A percentile compares a stretch with the other conserved stretches of the same genome.
These are phyloP conservation scores for Macrotis lagotis DNA, from an alignment of 2,113 vertebrate species.

Conservation along the genomic window DNA sequence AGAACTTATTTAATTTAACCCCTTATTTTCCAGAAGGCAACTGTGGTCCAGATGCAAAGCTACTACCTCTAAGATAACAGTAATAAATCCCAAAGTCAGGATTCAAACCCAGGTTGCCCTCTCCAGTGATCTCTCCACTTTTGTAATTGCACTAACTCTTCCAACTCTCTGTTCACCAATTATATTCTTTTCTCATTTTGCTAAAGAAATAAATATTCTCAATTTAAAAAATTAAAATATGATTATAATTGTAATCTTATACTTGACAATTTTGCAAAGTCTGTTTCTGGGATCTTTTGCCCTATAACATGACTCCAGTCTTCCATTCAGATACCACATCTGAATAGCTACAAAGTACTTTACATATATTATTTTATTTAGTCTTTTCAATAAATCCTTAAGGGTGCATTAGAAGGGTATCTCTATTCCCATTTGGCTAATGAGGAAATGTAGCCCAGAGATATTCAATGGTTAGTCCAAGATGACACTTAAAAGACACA, in stretches of 20 bases:
- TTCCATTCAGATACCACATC: neutral
- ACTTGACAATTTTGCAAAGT: constrained; percentile 43
- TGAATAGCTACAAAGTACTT: neutral
- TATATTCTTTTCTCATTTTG: constrained; percentile 28
- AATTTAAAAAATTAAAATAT: constrained; percentile 11
- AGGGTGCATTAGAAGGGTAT: neutral
- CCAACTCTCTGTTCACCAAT: neutral
- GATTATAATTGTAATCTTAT: constrained; percentile 13
- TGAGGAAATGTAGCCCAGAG: neutral
- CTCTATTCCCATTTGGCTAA: neutral
- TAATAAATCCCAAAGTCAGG: neutral
- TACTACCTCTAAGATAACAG: neutral
- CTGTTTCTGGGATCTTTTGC: neutral
- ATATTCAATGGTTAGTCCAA: neutral
- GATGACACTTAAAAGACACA: neutral
- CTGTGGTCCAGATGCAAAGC: neutral
- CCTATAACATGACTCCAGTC: rapidly evolving
- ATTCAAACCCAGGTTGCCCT: neutral
- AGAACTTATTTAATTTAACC: neutral
- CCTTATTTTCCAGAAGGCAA: neutral
- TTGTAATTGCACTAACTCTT: constrained; percentile 32
- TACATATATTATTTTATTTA: neutral
- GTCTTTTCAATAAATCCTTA: neutral
- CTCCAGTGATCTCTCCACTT: neutral
- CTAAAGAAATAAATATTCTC: constrained; percentile 37